Evolutionary conservation across 1,140 invertebrate species (phyloP).

Genomic region (Akabosia matsudoensis): DNA sequence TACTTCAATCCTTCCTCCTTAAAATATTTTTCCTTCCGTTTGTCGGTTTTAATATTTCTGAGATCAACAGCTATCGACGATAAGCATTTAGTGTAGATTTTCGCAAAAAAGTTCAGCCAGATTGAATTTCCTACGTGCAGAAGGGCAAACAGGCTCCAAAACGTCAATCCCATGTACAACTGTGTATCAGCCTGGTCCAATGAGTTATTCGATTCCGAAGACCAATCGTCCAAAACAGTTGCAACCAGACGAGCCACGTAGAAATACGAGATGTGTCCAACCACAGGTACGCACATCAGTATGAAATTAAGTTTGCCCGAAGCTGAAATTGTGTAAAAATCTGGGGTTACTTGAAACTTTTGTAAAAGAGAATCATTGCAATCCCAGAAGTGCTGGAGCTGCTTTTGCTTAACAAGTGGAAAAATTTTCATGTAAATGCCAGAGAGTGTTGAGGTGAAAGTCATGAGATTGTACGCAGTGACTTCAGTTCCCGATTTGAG

Average conservation of each 20-base stretch:
- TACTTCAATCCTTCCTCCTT: neutral
- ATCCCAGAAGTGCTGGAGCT: neutral
- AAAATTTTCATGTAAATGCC: neutral
- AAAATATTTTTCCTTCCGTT: neutral
- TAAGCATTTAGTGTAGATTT: slow-evolving; percentile 34
- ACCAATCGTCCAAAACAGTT: neutral
- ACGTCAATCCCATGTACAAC: neutral
- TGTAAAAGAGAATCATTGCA: neutral
- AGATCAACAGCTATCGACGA: slow-evolving; percentile 9
- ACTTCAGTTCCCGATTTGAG: neutral
- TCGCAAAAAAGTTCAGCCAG: slow-evolving; percentile 36
- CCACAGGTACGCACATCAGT: neutral
- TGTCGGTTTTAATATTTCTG: neutral
- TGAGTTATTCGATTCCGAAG: neutral
- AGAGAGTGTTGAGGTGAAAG: neutral
- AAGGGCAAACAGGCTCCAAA: neutral
- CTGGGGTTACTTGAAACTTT: neutral
- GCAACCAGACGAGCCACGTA: neutral
- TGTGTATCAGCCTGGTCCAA: neutral
- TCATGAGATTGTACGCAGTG: slow-evolving; percentile 2
- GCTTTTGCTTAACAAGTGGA: neutral
- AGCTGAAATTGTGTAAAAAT: neutral
- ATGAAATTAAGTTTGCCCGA: neutral
- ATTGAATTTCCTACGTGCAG: slow-evolving; percentile 11
- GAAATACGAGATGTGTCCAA: neutral